Conservation (phyloP, 2,888 invertebrate species). For the Chymomyza procnemis region DNA sequence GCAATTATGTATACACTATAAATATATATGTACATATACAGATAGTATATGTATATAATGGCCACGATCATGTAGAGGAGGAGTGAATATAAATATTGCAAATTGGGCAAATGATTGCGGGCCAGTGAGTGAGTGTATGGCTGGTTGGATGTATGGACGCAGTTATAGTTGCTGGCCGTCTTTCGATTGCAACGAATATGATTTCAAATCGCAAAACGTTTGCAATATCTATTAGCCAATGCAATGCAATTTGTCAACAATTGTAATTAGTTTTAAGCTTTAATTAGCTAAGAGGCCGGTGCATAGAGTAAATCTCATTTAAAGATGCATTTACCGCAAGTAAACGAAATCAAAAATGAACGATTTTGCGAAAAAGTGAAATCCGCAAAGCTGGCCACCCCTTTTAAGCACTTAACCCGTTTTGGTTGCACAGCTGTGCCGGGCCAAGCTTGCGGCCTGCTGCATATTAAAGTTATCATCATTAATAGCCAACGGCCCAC, state of each 20-base stretch:
- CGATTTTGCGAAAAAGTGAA: conserved; percentile 54
- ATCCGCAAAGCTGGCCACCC: conserved; percentile 31
- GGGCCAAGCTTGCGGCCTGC: neutral
- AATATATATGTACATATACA: conserved; percentile 17
- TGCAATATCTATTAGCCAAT: neutral
- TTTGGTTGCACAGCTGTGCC: conserved; percentile 1
- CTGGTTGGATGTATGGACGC: neutral
- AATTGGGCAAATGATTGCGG: neutral
- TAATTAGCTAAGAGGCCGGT: conserved; percentile 25
- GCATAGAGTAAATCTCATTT: neutral
- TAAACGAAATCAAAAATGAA: neutral
- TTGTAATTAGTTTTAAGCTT: conserved; percentile 19
- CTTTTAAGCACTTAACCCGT: conserved; percentile 11
- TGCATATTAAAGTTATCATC: neutral
- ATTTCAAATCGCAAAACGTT: neutral
- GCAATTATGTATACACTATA: conserved; percentile 2
- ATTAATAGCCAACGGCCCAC: neutral
- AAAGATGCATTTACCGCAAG: neutral
- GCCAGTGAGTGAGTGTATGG: neutral
- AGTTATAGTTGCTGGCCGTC: neutral
- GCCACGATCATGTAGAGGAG: no score
- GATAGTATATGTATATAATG: conserved; percentile 12
- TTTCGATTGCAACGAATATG: neutral
- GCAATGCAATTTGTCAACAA: neutral
- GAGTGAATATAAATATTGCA: neutral